phyloP scores from a whole-genome alignment of 1,140 invertebrate genomes.

The Drosophila funebris region DNA sequence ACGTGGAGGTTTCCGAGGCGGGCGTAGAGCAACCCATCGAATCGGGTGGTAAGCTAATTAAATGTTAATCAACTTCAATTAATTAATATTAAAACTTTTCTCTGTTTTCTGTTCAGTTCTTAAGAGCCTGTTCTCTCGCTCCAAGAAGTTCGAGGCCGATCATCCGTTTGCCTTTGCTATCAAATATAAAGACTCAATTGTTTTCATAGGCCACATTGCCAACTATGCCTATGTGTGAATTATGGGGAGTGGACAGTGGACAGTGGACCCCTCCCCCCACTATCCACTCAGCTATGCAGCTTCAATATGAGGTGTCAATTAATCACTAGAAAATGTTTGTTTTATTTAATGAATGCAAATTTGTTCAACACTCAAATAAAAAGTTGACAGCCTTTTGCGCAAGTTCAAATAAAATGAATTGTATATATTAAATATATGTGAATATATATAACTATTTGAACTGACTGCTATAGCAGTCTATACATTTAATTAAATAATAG shows the following conservation, averaged over 20 bases:
- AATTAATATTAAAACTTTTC: background rate
- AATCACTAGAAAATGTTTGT: constrained; percentile 28
- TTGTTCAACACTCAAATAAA: constrained; percentile 34
- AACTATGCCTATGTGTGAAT: constrained; percentile 75
- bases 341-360: constrained; percentile 35
- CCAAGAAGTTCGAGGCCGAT: constrained; percentile 76
- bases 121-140: constrained; percentile 69
- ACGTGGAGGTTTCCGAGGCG: constrained; percentile 72
- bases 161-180: constrained; percentile 79
- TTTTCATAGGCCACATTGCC: constrained; percentile 75
- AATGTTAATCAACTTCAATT: background rate
- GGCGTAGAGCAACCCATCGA: constrained; percentile 84
- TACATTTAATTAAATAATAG: too few relatives aligned
- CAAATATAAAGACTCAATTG: constrained; percentile 72
- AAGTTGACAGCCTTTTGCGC: constrained; percentile 12
- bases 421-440: background rate
- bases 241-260: too few relatives aligned
- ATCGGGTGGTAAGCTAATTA: constrained; percentile 85
- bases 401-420: constrained; percentile 18
- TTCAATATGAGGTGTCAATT: constrained; percentile 27
- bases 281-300: background rate
- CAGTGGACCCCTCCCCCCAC: too few relatives aligned
- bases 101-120: constrained; percentile 44
- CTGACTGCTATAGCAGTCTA: too few relatives aligned
- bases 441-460: too few relatives aligned